A percentile compares a stretch with the other conserved stretches of the same genome.
Evolutionary conservation across 2,113 vertebrate species (phyloP).

Genomic region (Cyanistes caeruleus): DNA sequence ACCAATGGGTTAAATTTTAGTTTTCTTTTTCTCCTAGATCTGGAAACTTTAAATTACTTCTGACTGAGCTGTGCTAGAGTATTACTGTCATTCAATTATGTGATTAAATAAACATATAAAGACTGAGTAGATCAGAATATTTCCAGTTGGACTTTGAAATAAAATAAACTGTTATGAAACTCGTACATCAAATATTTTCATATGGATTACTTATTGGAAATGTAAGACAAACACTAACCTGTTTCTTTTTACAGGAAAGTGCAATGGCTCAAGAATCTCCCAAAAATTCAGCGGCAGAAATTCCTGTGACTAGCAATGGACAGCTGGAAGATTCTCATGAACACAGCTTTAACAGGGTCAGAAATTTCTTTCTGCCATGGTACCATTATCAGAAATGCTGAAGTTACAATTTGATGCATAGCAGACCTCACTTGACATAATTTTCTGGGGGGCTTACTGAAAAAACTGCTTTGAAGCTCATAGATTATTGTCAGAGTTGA

Average conservation of each 20-base stretch:
- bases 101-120: neutral
- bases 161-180: neutral
- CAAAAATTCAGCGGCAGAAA: conserved; percentile 92
- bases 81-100: neutral
- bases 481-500: neutral
- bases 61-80: neutral
- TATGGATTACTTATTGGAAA: neutral
- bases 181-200: neutral
- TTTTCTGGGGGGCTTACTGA: neutral
- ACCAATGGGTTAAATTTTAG: neutral
- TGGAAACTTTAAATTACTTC: neutral
- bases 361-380: neutral
- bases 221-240: neutral
- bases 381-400: neutral
- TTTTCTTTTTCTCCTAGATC: neutral
- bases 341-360: conserved; percentile 86
- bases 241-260: conserved; percentile 69
- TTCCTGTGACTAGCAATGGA: conserved; percentile 94
- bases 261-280: conserved; percentile 89
- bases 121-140: neutral
- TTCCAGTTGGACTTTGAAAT: neutral
- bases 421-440: neutral
- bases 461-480: neutral
- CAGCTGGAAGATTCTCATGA: conserved; percentile 85
- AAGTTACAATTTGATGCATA: neutral